Percentiles rank a stretch among this genome's conserved stretches.
These are phyloP conservation scores for Julus scanicus DNA, from an alignment of 2,888 invertebrate genomes.

Conservation along the genomic window DNA sequence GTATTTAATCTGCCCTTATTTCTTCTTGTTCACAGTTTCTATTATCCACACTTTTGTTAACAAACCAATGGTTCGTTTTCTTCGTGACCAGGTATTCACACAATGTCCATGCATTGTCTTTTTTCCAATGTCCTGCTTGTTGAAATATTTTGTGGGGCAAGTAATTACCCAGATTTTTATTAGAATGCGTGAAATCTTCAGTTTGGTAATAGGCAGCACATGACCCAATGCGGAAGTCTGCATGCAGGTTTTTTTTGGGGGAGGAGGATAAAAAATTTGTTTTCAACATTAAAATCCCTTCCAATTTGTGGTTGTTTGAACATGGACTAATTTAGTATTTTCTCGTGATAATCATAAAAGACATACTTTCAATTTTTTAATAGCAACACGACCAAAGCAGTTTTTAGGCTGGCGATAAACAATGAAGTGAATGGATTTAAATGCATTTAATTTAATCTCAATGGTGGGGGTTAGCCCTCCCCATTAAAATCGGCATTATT, in stretches of 20 bases:
- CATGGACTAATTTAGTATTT: not conserved
- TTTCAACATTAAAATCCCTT: not conserved
- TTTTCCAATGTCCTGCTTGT: not conserved
- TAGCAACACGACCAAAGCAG: slow-evolving; percentile 7
- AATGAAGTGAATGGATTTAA: not conserved
- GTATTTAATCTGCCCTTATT: not conserved
- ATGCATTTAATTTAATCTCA: not conserved
- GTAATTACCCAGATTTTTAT: slow-evolving; percentile 8
- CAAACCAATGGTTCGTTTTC: not conserved
- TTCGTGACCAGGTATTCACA: slow-evolving; percentile 13
- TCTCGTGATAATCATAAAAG: slow-evolving; percentile 15
- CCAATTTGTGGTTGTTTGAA: slow-evolving; percentile 25
- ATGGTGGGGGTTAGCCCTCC: not conserved
- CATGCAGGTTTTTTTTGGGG: not conserved
- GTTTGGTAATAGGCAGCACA: not conserved
- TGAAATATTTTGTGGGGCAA: not conserved
- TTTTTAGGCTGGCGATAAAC: slow-evolving; percentile 20
- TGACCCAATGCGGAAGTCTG: slow-evolving; percentile 18
- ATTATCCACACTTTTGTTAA: not conserved
- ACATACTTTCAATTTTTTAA: slow-evolving; percentile 29
- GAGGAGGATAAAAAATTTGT: not conserved
- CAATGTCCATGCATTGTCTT: slow-evolving; percentile 31
- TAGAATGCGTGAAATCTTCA: slow-evolving; percentile 11
- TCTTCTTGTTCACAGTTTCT: not conserved
- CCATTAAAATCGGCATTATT: not conserved